A percentile compares a stretch with the other conserved stretches of the same genome.
phyloP scores from a whole-genome alignment of 2,797 vertebrate genomes.

The Platalea minor region DNA sequence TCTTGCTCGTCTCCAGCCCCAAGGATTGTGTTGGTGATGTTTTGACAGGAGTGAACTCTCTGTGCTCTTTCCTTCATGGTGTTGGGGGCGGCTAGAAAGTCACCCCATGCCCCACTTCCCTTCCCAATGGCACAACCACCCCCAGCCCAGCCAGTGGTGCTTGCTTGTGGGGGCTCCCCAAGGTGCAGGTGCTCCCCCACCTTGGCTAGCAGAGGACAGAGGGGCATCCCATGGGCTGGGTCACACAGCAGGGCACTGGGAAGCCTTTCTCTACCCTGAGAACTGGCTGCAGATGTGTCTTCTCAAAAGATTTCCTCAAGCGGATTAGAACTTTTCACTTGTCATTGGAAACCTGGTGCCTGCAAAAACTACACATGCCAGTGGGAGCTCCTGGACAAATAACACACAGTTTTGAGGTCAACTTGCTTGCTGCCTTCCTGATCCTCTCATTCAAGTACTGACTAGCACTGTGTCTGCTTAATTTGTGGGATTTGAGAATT shows the following conservation, averaged over 20 bases:
- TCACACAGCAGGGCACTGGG: background rate
- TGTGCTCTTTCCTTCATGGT: background rate
- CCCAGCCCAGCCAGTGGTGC: background rate
- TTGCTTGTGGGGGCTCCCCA: rapidly evolving
- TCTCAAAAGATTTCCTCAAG: background rate
- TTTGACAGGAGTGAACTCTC: background rate
- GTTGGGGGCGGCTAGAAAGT: background rate
- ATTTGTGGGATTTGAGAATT: background rate
- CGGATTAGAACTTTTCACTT: background rate
- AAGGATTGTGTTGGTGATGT: too few species aligned
- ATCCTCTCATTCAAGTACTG: background rate
- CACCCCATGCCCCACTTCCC: rapidly evolving
- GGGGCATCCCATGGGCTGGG: too few species aligned
- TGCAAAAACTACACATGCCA: background rate
- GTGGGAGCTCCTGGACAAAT: background rate
- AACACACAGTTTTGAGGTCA: background rate
- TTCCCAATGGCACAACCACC: background rate
- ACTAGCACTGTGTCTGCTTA: background rate
- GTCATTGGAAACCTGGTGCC: background rate
- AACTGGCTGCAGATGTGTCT: background rate
- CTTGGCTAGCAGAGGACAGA: background rate
- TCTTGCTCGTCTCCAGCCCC: background rate
- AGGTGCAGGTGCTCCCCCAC: background rate
- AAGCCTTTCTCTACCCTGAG: background rate
- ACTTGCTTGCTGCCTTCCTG: background rate